A percentile compares a stretch with the other conserved stretches of the same genome.
These are phyloP conservation scores for Dipodomys ordii DNA, from an alignment of 2,113 vertebrate genomes.

Conservation along the genomic window DNA sequence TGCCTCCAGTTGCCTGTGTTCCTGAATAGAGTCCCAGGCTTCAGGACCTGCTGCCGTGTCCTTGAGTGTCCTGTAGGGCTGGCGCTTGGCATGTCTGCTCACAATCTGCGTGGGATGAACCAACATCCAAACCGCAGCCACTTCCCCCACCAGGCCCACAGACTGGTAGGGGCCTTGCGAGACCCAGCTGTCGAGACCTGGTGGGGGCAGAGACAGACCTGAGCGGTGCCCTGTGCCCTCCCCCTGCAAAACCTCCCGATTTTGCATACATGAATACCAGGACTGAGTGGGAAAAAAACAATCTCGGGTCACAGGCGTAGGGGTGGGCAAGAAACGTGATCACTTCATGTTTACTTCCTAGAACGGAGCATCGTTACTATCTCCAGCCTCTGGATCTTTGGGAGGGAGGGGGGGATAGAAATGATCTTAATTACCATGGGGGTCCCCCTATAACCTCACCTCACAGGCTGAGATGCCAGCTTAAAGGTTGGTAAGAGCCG, in stretches of 20 bases:
- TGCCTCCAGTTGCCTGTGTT: neutral
- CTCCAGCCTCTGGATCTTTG: neutral
- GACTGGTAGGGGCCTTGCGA: neutral
- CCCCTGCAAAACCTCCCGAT: neutral
- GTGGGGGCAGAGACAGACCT: neutral
- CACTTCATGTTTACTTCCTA: neutral
- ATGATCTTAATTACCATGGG: neutral
- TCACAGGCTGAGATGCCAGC: neutral
- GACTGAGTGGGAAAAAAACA: neutral
- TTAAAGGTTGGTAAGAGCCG: neutral
- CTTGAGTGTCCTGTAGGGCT: constrained; percentile 67
- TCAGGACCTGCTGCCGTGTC: constrained; percentile 47
- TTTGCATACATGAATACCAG: neutral
- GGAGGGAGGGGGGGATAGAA: neutral
- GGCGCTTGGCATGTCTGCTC: constrained; percentile 48
- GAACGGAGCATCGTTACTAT: neutral
- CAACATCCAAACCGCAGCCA: neutral
- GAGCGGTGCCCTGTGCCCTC: accelerated
- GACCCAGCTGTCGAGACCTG: neutral
- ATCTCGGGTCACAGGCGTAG: neutral
- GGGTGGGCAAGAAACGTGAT: neutral
- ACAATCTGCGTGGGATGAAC: constrained; percentile 57
- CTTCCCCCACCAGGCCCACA: neutral
- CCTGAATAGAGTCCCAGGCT: neutral
- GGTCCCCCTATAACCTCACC: neutral